Evolutionary conservation across 2,888 invertebrate genomes (phyloP).

Genomic region (Leptarthrus brevirostris): DNA sequence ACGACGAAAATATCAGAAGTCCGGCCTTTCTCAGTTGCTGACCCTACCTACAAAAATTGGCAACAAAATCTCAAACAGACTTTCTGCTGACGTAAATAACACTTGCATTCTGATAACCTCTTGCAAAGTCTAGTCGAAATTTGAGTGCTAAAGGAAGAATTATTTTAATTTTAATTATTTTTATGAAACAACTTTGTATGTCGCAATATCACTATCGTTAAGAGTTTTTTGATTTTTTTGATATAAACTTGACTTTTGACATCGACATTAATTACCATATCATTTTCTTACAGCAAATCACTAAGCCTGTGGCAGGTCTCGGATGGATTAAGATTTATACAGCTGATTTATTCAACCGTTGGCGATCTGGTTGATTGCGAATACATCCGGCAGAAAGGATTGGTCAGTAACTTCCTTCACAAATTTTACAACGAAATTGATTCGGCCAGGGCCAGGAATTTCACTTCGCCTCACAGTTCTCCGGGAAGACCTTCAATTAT

Average conservation of each 20-base stretch:
- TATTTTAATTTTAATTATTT: too few relatives aligned
- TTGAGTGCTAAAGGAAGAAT: not conserved
- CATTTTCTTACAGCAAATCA: conserved; percentile 58
- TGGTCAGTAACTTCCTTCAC: conserved; percentile 67
- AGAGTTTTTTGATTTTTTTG: not conserved
- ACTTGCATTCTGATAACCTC: not conserved
- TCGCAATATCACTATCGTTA: not conserved
- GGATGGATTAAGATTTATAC: conserved; percentile 70
- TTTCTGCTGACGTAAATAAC: not conserved
- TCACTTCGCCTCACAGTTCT: conserved; percentile 43
- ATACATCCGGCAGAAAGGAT: conserved; percentile 66
- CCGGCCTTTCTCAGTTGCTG: too few relatives aligned
- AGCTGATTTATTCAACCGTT: conserved; percentile 69
- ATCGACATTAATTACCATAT: conserved; percentile 14
- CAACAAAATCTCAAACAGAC: not conserved
- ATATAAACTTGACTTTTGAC: conserved; percentile 32
- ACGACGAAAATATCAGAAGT: not conserved
- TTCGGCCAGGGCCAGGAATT: conserved; percentile 50
- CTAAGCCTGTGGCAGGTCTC: conserved; percentile 70
- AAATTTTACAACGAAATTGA: conserved; percentile 67
- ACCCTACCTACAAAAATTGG: too few relatives aligned
- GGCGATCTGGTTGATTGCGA: conserved; percentile 70
- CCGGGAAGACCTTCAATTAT: not conserved
- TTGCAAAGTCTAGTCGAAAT: not conserved
- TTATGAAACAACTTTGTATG: not conserved